Conservation (phyloP, 2,797 vertebrate species). For the Alauda arvensis region DNA sequence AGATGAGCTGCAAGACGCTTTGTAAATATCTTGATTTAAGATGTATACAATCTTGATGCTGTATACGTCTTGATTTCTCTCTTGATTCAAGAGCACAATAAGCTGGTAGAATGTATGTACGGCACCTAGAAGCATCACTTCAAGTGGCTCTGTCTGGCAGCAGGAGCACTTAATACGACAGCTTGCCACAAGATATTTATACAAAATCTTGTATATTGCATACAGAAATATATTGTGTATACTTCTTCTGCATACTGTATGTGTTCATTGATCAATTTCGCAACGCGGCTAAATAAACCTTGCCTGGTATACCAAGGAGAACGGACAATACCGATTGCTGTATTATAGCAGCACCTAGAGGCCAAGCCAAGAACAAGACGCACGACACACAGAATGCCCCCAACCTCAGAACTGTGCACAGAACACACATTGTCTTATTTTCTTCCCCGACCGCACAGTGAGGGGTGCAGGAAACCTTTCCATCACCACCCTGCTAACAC, state of each 20-base stretch:
- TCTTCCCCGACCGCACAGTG: fast-evolving
- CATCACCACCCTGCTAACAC: fast-evolving
- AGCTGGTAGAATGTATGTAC: not conserved
- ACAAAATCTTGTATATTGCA: not conserved
- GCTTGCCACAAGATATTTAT: not conserved
- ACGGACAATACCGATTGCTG: fast-evolving
- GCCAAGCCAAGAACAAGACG: not conserved
- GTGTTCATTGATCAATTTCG: not conserved
- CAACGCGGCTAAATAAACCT: not conserved
- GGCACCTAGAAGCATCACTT: not conserved
- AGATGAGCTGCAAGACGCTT: not conserved
- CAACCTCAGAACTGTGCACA: fast-evolving
- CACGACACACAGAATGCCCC: fast-evolving
- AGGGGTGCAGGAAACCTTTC: fast-evolving
- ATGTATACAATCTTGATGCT: not conserved
- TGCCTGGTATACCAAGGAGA: fast-evolving
- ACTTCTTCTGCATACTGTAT: not conserved
- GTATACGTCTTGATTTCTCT: not conserved
- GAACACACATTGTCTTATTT: not conserved
- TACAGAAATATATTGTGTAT: not conserved
- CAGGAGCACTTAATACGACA: not conserved
- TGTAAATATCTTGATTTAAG: not conserved
- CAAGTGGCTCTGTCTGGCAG: not conserved
- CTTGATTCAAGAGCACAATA: not conserved
- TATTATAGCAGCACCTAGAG: slow-evolving; percentile 28